These are phyloP conservation scores for Dicaeum eximium DNA, from an alignment of 2,113 vertebrate genomes.

Conservation along the genomic window DNA sequence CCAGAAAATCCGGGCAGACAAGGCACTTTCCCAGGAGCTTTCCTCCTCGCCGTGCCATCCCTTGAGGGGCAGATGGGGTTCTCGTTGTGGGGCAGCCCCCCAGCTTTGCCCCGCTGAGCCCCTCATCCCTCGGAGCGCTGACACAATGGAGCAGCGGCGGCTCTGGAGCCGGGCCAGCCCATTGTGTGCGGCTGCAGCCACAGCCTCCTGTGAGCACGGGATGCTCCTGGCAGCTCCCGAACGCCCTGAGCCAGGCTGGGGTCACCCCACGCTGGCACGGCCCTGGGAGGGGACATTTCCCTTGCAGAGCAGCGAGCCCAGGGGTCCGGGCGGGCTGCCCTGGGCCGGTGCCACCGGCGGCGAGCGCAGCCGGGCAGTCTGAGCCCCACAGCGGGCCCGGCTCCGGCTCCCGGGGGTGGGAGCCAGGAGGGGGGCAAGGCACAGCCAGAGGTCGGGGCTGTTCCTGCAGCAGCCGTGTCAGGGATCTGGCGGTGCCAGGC, in stretches of 20 bases:
- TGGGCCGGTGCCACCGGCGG: not conserved
- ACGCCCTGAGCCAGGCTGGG: not conserved
- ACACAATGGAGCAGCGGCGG: not conserved
- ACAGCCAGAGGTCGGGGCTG: not conserved
- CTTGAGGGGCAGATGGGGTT: accelerated
- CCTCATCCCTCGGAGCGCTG: not conserved
- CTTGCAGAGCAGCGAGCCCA: not conserved
- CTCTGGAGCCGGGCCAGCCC: not conserved
- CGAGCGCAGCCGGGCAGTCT: not conserved
- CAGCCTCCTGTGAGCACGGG: not conserved
- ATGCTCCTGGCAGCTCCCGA: not conserved
- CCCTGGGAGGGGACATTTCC: not conserved
- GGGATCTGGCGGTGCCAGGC: not conserved
- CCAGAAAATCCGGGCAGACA: accelerated
- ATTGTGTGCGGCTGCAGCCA: not conserved
- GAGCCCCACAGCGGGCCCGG: not conserved
- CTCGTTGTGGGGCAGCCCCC: accelerated
- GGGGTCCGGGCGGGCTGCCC: not conserved
- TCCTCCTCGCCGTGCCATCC: not conserved
- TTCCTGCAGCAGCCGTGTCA: not conserved
- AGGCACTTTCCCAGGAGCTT: not conserved
- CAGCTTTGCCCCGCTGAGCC: not conserved
- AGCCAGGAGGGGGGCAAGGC: not conserved
- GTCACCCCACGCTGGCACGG: accelerated
- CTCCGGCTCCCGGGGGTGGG: not conserved